Base-by-base conservation (phyloP, 2,888 invertebrate genomes). In the Nasonia oneida region DNA sequence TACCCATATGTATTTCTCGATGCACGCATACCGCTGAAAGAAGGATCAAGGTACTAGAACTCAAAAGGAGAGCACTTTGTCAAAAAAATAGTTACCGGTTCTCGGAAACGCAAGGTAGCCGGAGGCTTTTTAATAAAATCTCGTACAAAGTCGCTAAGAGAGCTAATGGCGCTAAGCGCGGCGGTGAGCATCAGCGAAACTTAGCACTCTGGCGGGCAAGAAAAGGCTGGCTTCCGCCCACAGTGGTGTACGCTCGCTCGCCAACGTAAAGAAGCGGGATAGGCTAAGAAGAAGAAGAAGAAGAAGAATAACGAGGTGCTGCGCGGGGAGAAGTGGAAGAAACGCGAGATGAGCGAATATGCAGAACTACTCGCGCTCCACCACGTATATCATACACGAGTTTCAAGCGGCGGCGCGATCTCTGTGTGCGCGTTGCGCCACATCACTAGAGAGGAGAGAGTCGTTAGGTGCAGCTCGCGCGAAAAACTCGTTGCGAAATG, bases 141-240 rank as follows among this genome's bases (percentile, higher is more conserved):
- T 61, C n/a, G 57, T n/a, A 8, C 67, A 67, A 67, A 67, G 33
- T 14, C 67, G 23, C 67, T 67, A 67, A 67, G 67, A 67, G 15
- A 67, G 33, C 67, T 33, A 73, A 67, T 67, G 33, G 8, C 4
- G n/a, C n/a, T 61, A 61, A 61, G 57, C 57, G 23, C 57, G 57
- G 6, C 2, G 57, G n/a, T 0, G 42, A 71, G 23, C 18, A 18
- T 70, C 37, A 29, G 42, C 23, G 73, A 12, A 73, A 47, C 23
- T 73, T 29, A 67, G 23, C 42, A 42, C n/a, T n/a, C 71, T 18
- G 1, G 18, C 37, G 10, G 18, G 18, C 33, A 15, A 47, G 42
- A 83, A 83, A 75, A 42, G 82, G 15, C 81, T n/a, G 47, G 64
- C 81, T n/a, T 75, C 47, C 81, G 81, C 81, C 81, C 74, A 82